These are phyloP conservation scores for Menidia menidia DNA, from an alignment of 2,797 vertebrate species.

Conservation along the genomic window DNA sequence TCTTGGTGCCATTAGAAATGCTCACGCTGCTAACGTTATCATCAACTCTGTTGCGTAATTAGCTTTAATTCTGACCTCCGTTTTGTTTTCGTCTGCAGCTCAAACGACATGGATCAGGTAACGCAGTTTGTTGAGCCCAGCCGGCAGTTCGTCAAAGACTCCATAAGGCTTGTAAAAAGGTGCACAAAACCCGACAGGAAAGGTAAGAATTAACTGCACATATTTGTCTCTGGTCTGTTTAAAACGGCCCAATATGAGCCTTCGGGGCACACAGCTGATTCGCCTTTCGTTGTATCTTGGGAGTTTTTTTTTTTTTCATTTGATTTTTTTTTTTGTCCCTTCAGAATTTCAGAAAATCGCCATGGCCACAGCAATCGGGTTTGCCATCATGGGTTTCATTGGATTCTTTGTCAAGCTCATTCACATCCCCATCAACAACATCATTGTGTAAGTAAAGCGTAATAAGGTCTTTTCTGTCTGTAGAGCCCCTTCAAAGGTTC, in stretches of 20 bases:
- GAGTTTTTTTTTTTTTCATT: too few relatives aligned
- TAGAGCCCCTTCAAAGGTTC: too few relatives aligned
- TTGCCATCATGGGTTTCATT: slow-evolving; percentile 99
- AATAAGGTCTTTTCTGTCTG: too few relatives aligned
- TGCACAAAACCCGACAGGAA: slow-evolving; percentile 98
- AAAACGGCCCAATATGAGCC: neutral
- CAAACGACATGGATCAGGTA: slow-evolving; percentile 93
- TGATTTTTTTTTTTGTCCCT: neutral
- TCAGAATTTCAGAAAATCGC: slow-evolving; percentile 99
- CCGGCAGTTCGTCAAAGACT: slow-evolving; percentile 97
- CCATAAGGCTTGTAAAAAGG: slow-evolving; percentile 96
- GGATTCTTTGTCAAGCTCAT: slow-evolving; percentile 99
- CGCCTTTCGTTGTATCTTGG: too few relatives aligned
- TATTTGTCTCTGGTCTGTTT: neutral
- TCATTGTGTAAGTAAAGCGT: slow-evolving; percentile 92
- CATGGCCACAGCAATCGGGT: slow-evolving; percentile 99
- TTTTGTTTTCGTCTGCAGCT: slow-evolving; percentile 20
- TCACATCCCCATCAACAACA: slow-evolving; percentile 99
- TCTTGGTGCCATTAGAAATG: neutral
- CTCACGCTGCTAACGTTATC: slow-evolving; percentile 26
- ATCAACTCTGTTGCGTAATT: slow-evolving; percentile 29
- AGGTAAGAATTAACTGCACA: slow-evolving; percentile 80
- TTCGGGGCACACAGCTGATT: too few relatives aligned
- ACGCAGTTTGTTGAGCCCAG: slow-evolving; percentile 99
- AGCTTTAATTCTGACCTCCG: neutral